Percentiles rank a stretch among this genome's conserved stretches.
Conservation (phyloP, 2,888 invertebrate species). For the Hirtodrosophila alboralis region DNA sequence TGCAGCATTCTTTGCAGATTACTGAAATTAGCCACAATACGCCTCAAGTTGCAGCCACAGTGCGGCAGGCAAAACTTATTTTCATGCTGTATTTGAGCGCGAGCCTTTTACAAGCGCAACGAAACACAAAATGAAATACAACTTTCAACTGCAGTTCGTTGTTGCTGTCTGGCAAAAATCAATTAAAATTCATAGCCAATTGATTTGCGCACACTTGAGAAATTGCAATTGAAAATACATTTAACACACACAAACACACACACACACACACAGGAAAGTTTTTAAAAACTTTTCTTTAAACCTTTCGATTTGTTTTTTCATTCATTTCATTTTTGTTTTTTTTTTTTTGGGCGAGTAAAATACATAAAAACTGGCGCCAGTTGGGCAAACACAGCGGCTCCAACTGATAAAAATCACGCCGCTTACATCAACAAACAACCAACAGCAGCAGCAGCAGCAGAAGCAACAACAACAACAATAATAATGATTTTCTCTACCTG, state of each 20-base stretch:
- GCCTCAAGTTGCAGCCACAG: slow-evolving; percentile 47
- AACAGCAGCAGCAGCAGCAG: slow-evolving; percentile 38
- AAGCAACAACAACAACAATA: slow-evolving; percentile 36
- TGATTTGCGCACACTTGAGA: slow-evolving; percentile 71
- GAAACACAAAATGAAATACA: slow-evolving; percentile 78
- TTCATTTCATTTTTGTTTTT: slow-evolving; percentile 7
- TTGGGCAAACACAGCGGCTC: slow-evolving; percentile 63
- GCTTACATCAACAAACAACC: slow-evolving; percentile 72
- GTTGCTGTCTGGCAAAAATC: slow-evolving; percentile 66
- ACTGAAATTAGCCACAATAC: slow-evolving; percentile 76
- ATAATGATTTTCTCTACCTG: slow-evolving; percentile 48
- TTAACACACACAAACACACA: slow-evolving; percentile 29
- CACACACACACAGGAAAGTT: slow-evolving; percentile 9
- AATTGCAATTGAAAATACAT: slow-evolving; percentile 58
- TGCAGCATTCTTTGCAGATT: slow-evolving; percentile 70
- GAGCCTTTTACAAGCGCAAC: slow-evolving; percentile 76
- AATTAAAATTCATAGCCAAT: slow-evolving; percentile 83
- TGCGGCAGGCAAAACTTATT: slow-evolving; percentile 68
- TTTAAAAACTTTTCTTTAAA: slow-evolving; percentile 21
- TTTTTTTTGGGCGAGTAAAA: slow-evolving; percentile 39
- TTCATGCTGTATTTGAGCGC: slow-evolving; percentile 76
- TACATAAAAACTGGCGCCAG: slow-evolving; percentile 74
- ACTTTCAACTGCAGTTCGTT: slow-evolving; percentile 53
- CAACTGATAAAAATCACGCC: slow-evolving; percentile 81
- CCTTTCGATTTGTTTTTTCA: slow-evolving; percentile 21